phyloP scores from a whole-genome alignment of 2,113 vertebrate species.

The Nothoprocta perdicaria region DNA sequence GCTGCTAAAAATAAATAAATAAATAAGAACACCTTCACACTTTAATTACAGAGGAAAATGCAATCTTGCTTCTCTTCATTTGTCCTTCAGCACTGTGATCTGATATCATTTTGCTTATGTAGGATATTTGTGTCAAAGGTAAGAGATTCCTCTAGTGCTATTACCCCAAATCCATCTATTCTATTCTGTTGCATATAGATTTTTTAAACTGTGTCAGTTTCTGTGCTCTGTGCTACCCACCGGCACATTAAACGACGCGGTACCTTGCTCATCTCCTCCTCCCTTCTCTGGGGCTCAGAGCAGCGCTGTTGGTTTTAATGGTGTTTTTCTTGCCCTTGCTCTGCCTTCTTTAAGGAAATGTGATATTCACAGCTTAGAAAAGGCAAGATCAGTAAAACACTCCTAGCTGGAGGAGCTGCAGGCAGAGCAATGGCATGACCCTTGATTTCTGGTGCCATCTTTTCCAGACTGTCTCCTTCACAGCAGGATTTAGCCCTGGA shows the following conservation, averaged over 20 bases:
- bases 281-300: not conserved
- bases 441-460: not conserved
- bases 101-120: not conserved
- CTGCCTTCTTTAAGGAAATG: not conserved
- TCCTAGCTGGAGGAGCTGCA: not conserved
- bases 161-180: not conserved
- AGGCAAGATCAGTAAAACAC: not conserved
- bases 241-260: not conserved
- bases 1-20: not conserved
- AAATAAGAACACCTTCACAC: not conserved
- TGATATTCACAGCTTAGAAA: not conserved
- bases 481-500: not conserved
- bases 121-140: not conserved
- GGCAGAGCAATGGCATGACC: not conserved
- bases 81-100: not conserved
- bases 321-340: not conserved
- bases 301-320: not conserved
- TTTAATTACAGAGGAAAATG: not conserved
- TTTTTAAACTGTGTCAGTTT: not conserved
- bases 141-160: not conserved
- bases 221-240: not conserved
- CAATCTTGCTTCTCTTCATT: not conserved
- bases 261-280: not conserved
- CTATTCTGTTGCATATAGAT: accelerated
- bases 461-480: not conserved